Evolutionary conservation across 2,888 invertebrate genomes (phyloP), one percentile per base, ranked within the genome.

Genomic region (Sipha maydis): DNA sequence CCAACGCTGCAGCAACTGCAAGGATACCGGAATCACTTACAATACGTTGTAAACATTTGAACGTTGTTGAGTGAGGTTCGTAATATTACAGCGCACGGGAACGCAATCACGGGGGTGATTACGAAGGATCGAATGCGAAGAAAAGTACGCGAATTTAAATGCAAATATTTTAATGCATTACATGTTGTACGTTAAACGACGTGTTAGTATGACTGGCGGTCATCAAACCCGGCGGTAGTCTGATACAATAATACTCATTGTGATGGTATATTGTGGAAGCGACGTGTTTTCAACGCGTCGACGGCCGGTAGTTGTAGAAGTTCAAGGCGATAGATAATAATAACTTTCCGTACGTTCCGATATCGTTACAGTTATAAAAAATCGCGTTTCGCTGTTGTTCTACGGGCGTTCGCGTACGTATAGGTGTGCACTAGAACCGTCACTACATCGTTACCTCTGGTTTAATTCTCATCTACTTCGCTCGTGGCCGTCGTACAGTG

Each of bases 281-380:
- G 54, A 28, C 17, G 31, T 34, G 71, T 34, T 54, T 54, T 83
- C 28, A 31, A 71, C 21, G 34, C 73, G 34, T 71, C 69, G 25
- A 61, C 61, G 61, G 34, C 61, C 69, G 28, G 8, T 14, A 69
- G 38, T 41, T 41, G 67, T 67, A 69, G 41, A 71, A 83, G 71
- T 83, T 73, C 71, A 83, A 73, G 71, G 54, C n/a, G 71, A 73
- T 83, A 83, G 73, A 83, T 31, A 73, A 67, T 82, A 69, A 71
- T 82, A 21, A 69, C 48, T 41, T 69, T 69, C 25, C 31, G 41
- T 61, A 25, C 82, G 41, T 21, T 61, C 79, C 31, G 69, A 69
- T 48, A 38, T 80, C n/a, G n/a, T 79, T 61, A 61, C 14, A n/a
- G 56, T 61, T 61, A 61, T 61, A 61, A 61, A 3, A 25, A 25